A percentile compares a stretch with the other conserved stretches of the same genome.
phyloP scores from a whole-genome alignment of 2,888 invertebrate species.

The Papilio demoleus region DNA sequence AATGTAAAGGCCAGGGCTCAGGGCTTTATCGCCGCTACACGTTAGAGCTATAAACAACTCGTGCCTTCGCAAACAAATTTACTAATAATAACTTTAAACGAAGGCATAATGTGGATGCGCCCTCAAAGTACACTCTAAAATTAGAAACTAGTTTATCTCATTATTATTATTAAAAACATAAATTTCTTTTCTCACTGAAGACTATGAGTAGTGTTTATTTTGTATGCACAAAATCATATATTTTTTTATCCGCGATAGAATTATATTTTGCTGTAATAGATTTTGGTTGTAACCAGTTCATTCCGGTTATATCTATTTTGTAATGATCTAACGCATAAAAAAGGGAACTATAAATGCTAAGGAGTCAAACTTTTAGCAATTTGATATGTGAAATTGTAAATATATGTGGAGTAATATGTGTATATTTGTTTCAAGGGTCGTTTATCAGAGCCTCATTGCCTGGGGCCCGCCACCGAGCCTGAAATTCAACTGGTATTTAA shows the following conservation, averaged over 20 bases:
- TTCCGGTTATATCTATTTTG: neutral
- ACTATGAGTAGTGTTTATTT: no score
- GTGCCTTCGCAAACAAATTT: slow-evolving; percentile 63
- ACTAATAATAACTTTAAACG: slow-evolving; percentile 54
- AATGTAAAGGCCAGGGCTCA: slow-evolving; percentile 13
- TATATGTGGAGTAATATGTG: slow-evolving; percentile 1
- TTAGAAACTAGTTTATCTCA: no score
- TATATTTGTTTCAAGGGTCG: slow-evolving; percentile 5
- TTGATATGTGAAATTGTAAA: neutral
- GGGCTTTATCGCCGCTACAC: slow-evolving; percentile 47
- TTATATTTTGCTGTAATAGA: no score
- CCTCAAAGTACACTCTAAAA: neutral
- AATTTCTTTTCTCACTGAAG: no score
- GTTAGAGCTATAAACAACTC: slow-evolving; percentile 65
- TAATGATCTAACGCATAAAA: neutral
- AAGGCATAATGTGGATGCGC: slow-evolving; percentile 2
- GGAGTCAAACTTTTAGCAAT: neutral
- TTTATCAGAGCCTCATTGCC: slow-evolving; percentile 15
- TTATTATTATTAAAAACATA: no score
- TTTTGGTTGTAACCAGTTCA: neutral
- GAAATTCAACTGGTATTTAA: slow-evolving; percentile 2
- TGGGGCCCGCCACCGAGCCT: slow-evolving; percentile 40
- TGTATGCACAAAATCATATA: no score
- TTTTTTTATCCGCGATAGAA: no score
- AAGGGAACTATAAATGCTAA: neutral